Evolutionary conservation across 1,140 invertebrate genomes (phyloP).

Genomic region (Bombus pyrosoma): DNA sequence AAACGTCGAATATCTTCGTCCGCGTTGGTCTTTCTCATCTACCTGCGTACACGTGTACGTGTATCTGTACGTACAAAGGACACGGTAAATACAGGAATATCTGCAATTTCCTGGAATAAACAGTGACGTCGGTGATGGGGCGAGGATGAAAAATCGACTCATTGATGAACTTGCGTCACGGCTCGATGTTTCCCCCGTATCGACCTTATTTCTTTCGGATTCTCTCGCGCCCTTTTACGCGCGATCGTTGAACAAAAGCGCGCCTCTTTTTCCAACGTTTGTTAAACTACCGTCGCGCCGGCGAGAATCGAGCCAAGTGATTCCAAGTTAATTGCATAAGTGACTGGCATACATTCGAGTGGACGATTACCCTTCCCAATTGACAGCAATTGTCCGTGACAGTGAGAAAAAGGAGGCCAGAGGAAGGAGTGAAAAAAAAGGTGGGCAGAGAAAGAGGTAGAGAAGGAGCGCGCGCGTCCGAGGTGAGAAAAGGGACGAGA

Average conservation of each 20-base stretch:
- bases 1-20: neutral
- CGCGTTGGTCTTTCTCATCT: neutral
- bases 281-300: neutral
- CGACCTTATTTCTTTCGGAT: no score
- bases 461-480: neutral
- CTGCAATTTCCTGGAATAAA: neutral
- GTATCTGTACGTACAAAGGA: neutral
- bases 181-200: neutral
- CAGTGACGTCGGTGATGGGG: no score
- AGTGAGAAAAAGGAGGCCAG: constrained; percentile 4
- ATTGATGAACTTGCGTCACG: neutral
- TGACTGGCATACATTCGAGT: constrained; percentile 39
- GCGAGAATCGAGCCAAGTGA: neutral
- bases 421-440: neutral
- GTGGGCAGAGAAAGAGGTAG: neutral
- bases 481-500: neutral
- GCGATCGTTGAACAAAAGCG: neutral
- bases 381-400: constrained; percentile 42
- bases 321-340: constrained; percentile 38
- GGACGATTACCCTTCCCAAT: constrained; percentile 43
- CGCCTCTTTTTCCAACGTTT: neutral
- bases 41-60: neutral
- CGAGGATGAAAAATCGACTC: neutral
- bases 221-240: neutral
- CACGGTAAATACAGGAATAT: neutral